A percentile compares a stretch with the other conserved stretches of the same genome.
Evolutionary conservation across 2,888 invertebrate genomes (phyloP).

Genomic region (Anorthoa munda): DNA sequence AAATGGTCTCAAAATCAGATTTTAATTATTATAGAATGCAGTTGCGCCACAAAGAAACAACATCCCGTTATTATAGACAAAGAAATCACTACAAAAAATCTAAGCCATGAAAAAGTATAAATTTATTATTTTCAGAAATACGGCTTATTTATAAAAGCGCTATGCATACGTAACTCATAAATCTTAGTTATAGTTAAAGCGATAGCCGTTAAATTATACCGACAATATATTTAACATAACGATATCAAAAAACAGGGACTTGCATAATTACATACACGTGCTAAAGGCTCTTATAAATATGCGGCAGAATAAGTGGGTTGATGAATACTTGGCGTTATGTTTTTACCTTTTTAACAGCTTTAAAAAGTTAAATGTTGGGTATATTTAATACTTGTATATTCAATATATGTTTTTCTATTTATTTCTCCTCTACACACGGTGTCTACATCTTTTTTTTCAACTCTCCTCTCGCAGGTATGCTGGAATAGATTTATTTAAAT

Average conservation of each 20-base stretch:
- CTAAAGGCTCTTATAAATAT: slow-evolving; percentile 29
- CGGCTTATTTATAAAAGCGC: slow-evolving; percentile 9
- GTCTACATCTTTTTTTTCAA: no score
- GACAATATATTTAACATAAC: slow-evolving; percentile 46
- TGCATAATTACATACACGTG: slow-evolving; percentile 50
- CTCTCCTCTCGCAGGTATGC: no score
- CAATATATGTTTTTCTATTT: no score
- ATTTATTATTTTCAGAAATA: slow-evolving; percentile 2
- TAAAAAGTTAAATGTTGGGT: background rate
- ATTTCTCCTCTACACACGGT: no score
- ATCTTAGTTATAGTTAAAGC: slow-evolving; percentile 44
- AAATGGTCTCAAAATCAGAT: no score
- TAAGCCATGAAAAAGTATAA: no score
- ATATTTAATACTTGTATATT: background rate
- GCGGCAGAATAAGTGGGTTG: slow-evolving; percentile 8
- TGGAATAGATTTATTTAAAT: no score
- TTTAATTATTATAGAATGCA: background rate
- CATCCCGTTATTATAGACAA: no score
- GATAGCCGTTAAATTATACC: slow-evolving; percentile 32
- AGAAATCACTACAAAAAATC: no score
- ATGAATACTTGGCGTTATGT: background rate
- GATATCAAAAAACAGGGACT: slow-evolving; percentile 40
- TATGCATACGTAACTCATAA: slow-evolving; percentile 49
- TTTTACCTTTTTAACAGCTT: background rate
- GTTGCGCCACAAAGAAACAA: background rate